Evolutionary conservation across 23 tunicate species (phyloP).

Genomic region (Aplidium turbinatum): DNA sequence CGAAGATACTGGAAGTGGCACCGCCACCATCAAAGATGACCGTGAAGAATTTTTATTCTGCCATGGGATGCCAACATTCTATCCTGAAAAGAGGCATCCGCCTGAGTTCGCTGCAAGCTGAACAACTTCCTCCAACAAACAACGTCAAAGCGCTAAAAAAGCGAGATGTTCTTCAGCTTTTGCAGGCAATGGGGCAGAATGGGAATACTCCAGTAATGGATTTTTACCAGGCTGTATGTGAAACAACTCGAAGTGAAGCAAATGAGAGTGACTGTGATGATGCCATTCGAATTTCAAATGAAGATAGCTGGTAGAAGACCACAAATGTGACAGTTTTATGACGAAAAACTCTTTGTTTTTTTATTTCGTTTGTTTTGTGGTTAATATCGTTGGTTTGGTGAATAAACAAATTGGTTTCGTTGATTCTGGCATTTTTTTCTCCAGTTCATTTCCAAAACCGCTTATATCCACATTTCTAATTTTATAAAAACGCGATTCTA

Average conservation of each 20-base stretch:
- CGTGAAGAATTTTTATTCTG: conserved; percentile 13
- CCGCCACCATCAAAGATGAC: conserved; percentile 9
- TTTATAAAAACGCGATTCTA: too few species aligned
- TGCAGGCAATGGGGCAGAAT: conserved; percentile 15
- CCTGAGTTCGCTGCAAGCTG: not conserved
- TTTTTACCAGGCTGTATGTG: conserved; percentile 5
- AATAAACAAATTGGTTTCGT: too few species aligned
- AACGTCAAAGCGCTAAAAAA: conserved; percentile 4
- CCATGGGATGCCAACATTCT: conserved; percentile 8
- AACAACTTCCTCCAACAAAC: not conserved
- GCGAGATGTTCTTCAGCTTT: conserved; percentile 18
- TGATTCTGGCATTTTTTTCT: too few species aligned
- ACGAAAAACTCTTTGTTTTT: too few species aligned
- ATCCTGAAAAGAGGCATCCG: conserved; percentile 15
- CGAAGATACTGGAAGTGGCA: conserved; percentile 13
- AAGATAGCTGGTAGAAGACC: conserved; percentile 20
- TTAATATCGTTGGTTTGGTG: too few species aligned
- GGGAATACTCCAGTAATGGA: conserved; percentile 4
- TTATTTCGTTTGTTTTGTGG: too few species aligned
- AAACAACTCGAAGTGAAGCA: not conserved
- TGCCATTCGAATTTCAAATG: not conserved
- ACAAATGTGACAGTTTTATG: too few species aligned
- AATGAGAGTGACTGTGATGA: not conserved
- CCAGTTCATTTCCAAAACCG: too few species aligned
- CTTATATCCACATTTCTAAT: too few species aligned